Percentiles rank a stretch among this genome's conserved stretches.
Conservation (phyloP, 37 sponge, comb jelly and placozoan species). For the Hormiphora californensis region DNA sequence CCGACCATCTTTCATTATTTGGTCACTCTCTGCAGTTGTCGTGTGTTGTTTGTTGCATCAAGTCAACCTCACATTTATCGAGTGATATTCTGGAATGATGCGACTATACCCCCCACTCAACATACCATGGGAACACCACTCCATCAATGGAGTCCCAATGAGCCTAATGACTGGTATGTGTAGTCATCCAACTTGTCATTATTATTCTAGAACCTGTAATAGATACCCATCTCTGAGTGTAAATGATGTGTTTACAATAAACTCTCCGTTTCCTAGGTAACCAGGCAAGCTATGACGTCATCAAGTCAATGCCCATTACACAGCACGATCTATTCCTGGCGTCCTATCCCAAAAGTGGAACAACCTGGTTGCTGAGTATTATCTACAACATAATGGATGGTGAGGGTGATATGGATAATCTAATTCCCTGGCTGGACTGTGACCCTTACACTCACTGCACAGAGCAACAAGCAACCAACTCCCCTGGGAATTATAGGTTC, state of each 20-base stretch:
- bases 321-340: background rate
- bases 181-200: too few species aligned
- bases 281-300: background rate
- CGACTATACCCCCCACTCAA: too few species aligned
- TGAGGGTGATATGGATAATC: background rate
- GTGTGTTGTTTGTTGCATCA: too few species aligned
- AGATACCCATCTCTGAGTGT: too few species aligned
- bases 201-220: too few species aligned
- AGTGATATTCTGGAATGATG: too few species aligned
- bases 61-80: too few species aligned
- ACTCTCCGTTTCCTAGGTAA: too few species aligned
- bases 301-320: background rate
- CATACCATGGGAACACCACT: constrained; percentile 13
- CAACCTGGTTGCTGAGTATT: constrained; percentile 23
- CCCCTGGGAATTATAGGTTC: background rate
- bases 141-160: constrained; percentile 23
- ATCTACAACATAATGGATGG: constrained; percentile 19
- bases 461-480: background rate
- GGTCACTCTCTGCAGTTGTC: too few species aligned
- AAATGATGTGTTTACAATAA: too few species aligned
- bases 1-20: too few species aligned
- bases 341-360: constrained; percentile 50
- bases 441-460: too few species aligned
- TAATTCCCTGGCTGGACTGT: constrained; percentile 42
- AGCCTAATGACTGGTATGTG: constrained; percentile 16